Base-by-base conservation (phyloP, 2,797 vertebrate species). In the Neosilurus mollespiculum region DNA sequence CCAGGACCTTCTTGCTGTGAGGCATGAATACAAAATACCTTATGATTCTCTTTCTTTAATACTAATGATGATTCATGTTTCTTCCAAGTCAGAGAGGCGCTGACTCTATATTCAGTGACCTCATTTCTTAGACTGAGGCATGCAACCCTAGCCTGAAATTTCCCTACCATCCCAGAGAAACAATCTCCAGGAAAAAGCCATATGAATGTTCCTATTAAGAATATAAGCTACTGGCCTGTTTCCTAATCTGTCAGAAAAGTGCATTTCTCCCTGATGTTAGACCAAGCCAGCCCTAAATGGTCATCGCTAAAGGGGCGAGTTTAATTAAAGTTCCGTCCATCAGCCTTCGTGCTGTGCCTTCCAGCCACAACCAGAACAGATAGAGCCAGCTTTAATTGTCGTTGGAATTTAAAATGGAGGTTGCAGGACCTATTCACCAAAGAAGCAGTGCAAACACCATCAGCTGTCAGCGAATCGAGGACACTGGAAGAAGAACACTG, bases 271-370 rank as follows among this genome's bases (percentile, higher is more conserved):
- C 65, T 77, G 80, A 83, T 84, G 78, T 66, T 79, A 56, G 16
- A 37, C 34, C 54, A 81, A 77, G 65, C 82, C 78, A 26, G 78
- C 77, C 83, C 70, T 87, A 86, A 89, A 84, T 78, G 70, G 75
- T 81, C 79, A 49, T 75, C 16, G 83, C 87, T 89, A 73, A 90
- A 85, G 87, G 85, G 84, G 83, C 87, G 78, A 54, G 83, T 87
- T 90, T 91, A 91, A 91, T 92, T 91, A 91, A 91, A 91, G 87
- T 88, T 67, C 87, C 88, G 88, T 90, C 89, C 86, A 76, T 89
- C 89, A 90, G 87, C 83, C 56, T 73, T 75, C 84, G 82, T 37
- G 61, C 73, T 34, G 64, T 86, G 86, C 84, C 87, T 87, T 69
- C 79, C 69, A 85, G 85, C 87, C 87, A 83, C 81, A 85, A 86